Percentiles rank a stretch among this genome's conserved stretches.
Evolutionary conservation across 2,113 vertebrate species (phyloP).

Genomic region (Dicerorhinus sumatrensis): DNA sequence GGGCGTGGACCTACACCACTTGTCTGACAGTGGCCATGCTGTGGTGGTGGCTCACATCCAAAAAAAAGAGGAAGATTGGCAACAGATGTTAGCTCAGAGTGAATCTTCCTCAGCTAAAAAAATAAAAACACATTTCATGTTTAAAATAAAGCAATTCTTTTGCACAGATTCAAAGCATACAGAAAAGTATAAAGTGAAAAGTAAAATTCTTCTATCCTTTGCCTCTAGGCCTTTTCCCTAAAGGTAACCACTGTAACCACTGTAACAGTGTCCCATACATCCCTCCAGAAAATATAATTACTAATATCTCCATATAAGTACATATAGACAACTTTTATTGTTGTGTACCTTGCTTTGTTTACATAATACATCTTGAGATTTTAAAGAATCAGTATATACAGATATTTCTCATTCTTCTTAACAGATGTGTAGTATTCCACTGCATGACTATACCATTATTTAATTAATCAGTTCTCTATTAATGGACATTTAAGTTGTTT

Average conservation of each 20-base stretch:
- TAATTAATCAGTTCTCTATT: neutral
- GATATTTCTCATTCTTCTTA: neutral
- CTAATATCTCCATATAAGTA: neutral
- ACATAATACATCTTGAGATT: neutral
- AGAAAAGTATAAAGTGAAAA: neutral
- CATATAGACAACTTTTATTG: neutral
- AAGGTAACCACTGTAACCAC: neutral
- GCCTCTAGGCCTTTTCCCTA: neutral
- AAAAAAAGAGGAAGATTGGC: no score
- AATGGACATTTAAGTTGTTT: neutral
- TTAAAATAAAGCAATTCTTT: constrained; percentile 20
- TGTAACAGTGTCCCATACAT: neutral
- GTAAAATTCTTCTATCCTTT: neutral
- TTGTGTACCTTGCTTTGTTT: neutral
- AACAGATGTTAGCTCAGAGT: no score
- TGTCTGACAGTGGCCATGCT: no score
- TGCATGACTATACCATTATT: neutral
- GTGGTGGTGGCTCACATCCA: no score
- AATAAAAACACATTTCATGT: neutral
- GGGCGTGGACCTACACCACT: no score
- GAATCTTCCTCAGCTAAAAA: no score
- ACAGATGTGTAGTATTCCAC: neutral
- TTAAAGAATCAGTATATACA: neutral
- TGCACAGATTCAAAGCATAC: constrained; percentile 8
- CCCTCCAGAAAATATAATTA: neutral